Evolutionary conservation across 2,888 invertebrate species (phyloP), one percentile per base, ranked within the genome.

Genomic region (Graphium colonna): DNA sequence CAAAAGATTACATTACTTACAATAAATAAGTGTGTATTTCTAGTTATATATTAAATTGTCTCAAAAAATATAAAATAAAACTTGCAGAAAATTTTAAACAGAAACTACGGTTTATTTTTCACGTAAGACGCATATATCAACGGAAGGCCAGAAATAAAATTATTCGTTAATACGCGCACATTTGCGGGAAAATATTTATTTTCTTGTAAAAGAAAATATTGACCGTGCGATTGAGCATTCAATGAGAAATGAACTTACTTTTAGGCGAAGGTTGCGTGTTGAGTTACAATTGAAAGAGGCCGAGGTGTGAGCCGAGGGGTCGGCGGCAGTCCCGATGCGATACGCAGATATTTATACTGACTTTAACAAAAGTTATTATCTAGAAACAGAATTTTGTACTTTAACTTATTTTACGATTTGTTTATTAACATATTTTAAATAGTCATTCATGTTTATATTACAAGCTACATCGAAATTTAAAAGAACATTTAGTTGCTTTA

Each of bases 351-450:
- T 85, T 82, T 81, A 83, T 79, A 79, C 69, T 73, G 56, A 43
- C 52, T 52, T 51, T 56, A 56, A 73, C 72, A 75, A 78, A 80
- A 83, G 80, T 80, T 79, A 83, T 80, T 73, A 75, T 71, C 75
- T 84, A 78, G 85, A 88, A 87, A 85, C 86, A 79, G 84, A 80
- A 74, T 79, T 84, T 85, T 84, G 86, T 87, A 75, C 61, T 69
- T 61, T 56, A 63, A 68, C 73, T 72, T 69, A 67, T 75, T 64
- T 72, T 70, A 31, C 77, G 75, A 61, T 73, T 70, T 82, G 82
- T 79, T 47, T 39, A 38, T 39, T 26, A 26, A 26, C 3, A 26
- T 26, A 26, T 26, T n/a, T n/a, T n/a, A n/a, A n/a, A n/a, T n/a
- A n/a, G n/a, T n/a, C n/a, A 28, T 28, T 28, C 28, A 28, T 28